phyloP scores from a whole-genome alignment of 2,113 vertebrate genomes.

The Salminus brasiliensis region DNA sequence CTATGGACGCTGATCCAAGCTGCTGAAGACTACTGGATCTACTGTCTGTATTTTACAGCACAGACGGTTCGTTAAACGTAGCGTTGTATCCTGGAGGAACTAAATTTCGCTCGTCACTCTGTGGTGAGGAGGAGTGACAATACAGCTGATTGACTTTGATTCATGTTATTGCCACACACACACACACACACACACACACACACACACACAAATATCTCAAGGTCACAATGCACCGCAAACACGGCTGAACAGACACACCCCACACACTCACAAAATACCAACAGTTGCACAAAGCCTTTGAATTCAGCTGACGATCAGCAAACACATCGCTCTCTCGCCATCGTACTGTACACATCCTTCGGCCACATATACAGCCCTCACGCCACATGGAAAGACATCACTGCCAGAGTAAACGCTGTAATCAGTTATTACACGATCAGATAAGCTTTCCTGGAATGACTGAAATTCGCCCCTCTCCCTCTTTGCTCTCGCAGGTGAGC shows the following conservation, averaged over 20 bases:
- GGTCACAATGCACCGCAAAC: neutral
- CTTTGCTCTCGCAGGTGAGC: neutral
- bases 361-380: too few species aligned
- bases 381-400: too few species aligned
- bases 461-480: neutral
- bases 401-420: neutral
- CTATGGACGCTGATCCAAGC: too few species aligned
- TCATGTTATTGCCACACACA: neutral
- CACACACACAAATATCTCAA: neutral
- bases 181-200: neutral
- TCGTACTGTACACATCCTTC: neutral
- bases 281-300: neutral
- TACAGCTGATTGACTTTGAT: neutral
- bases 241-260: neutral
- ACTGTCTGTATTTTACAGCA: too few species aligned
- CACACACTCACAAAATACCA: neutral
- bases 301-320: neutral
- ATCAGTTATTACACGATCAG: neutral
- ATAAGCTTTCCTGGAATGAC: neutral
- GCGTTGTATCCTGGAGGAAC: too few species aligned
- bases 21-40: too few species aligned
- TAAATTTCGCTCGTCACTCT: too few species aligned
- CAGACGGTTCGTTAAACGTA: too few species aligned
- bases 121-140: too few species aligned
- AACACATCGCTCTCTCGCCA: neutral